Evolutionary conservation across 2,888 invertebrate genomes (phyloP), one percentile per base, ranked within the genome.

Genomic region (Philereme vetulata): DNA sequence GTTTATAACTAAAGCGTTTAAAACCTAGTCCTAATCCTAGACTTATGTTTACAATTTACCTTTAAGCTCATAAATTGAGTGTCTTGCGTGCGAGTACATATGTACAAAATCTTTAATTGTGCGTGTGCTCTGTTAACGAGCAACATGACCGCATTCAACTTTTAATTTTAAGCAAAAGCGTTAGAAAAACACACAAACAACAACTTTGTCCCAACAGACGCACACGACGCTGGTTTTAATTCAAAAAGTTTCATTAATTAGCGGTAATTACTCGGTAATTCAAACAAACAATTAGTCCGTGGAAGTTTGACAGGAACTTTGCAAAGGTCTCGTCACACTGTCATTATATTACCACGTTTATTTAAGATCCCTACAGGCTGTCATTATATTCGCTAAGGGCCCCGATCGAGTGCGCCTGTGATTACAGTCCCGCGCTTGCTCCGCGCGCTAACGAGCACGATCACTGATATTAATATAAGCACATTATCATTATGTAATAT

Each of bases 271-370:
- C 48, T 42, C 42, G 54, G 40, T 46, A 7, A 46, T 56, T 51
- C 44, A 56, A 50, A 50, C 56, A 56, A 56, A 56, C 56, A 56
- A 51, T 46, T 46, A 40, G 36, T 11, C 50, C 40, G 44, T 7
- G 34, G 40, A 11, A 56, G 38, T 56, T 51, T 38, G 10, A 45
- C 34, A 40, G 38, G 8, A 34, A 50, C 33, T 56, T 45, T 32
- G 38, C n/a, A 34, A 36, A 43, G 10, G 35, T 38, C 34, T 44
- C 8, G 21, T 36, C 55, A 55, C 35, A 48, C 48, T 36, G 36
- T 5, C 35, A 5, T 36, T 36, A 36, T 0, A 48, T 8, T 21
- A 5, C 38, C 38, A 10, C 9, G 9, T 4, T 35, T 44, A n/a
- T 51, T 32, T 4, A 42, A n/a, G 32, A 9, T 42, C 33, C 32